These are phyloP conservation scores for Alethe castanea DNA, from an alignment of 2,113 vertebrate genomes.

Conservation along the genomic window DNA sequence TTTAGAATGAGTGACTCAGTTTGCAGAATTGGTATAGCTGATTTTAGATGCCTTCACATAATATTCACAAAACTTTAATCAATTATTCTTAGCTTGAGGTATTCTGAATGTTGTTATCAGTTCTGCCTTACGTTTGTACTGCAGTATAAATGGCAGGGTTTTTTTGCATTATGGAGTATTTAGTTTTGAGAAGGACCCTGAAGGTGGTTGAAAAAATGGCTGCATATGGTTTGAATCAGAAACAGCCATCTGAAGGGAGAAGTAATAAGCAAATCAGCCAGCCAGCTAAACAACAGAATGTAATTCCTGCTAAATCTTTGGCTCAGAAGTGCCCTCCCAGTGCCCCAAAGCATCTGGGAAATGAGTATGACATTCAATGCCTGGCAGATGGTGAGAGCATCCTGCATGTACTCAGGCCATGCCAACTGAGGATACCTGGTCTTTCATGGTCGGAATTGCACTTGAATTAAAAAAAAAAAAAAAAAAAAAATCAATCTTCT, in stretches of 20 bases:
- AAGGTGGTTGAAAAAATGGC: not conserved
- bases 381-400: conserved; percentile 24
- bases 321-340: conserved; percentile 3
- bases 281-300: conserved; percentile 23
- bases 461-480: not conserved
- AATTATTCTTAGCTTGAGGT: not conserved
- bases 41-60: not conserved
- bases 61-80: not conserved
- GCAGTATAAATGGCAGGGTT: not conserved
- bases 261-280: not conserved
- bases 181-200: not conserved
- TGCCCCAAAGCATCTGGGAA: conserved; percentile 30
- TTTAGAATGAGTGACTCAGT: not conserved
- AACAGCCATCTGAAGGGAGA: conserved; percentile 9
- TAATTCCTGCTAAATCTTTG: conserved; percentile 28
- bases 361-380: not conserved
- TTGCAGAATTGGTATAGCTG: not conserved
- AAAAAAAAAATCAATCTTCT: not conserved
- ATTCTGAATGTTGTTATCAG: not conserved
- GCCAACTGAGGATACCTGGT: conserved; percentile 3
- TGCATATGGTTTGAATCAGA: conserved; percentile 27
- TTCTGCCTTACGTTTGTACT: not conserved
- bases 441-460: not conserved
- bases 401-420: not conserved
- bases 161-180: not conserved